A percentile compares a stretch with the other conserved stretches of the same genome.
phyloP scores from a whole-genome alignment of 2,888 invertebrate genomes.

The Heliconius ismenius region DNA sequence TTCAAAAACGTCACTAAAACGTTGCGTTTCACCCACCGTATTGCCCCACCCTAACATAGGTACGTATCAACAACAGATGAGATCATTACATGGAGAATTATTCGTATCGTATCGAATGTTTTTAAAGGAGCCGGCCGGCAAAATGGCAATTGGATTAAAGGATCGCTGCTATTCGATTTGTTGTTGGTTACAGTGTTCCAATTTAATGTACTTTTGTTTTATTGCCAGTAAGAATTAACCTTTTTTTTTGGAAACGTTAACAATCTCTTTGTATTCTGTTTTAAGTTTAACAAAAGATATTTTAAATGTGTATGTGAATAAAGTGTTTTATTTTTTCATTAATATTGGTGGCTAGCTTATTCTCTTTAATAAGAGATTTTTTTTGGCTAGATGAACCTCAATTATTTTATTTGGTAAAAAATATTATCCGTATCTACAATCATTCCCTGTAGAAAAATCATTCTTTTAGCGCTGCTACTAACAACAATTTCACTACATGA shows the following conservation, averaged over 20 bases:
- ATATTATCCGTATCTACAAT: background rate
- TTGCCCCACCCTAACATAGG: constrained; percentile 7
- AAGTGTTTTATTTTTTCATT: too few relatives aligned
- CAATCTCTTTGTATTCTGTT: background rate
- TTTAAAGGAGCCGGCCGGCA: constrained; percentile 42
- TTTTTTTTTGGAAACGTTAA: constrained; percentile 1
- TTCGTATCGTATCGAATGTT: constrained; percentile 40
- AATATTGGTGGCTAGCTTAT: too few relatives aligned
- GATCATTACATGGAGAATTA: constrained; percentile 42
- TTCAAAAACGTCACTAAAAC: background rate
- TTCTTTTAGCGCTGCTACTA: background rate
- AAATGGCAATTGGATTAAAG: constrained; percentile 43
- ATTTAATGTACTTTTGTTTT: constrained; percentile 25
- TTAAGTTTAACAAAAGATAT: background rate
- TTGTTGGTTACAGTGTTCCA: constrained; percentile 29
- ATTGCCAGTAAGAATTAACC: constrained; percentile 2
- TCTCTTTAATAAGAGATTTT: too few relatives aligned
- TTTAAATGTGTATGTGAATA: background rate
- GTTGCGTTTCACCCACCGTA: constrained; percentile 8
- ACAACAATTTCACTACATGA: too few relatives aligned
- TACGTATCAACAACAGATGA: constrained; percentile 39
- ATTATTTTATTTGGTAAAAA: too few relatives aligned
- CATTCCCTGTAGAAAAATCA: background rate
- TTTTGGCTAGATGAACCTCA: too few relatives aligned
- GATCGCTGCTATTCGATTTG: constrained; percentile 34